phyloP scores from a whole-genome alignment of 2,888 invertebrate genomes.

The Aphodius granarius region DNA sequence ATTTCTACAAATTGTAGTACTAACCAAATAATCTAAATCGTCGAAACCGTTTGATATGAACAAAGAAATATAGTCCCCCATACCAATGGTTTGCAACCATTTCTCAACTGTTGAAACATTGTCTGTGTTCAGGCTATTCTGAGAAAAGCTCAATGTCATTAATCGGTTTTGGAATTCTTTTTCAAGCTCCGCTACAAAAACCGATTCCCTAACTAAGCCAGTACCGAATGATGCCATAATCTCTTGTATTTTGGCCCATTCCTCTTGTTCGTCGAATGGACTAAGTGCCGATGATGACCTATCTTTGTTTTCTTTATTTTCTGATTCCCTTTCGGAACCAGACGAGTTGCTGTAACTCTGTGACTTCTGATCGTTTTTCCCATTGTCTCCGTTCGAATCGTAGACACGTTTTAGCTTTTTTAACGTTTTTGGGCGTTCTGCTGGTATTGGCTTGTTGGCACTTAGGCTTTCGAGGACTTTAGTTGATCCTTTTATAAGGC shows the following conservation, averaged over 20 bases:
- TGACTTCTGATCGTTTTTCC: slow-evolving; percentile 43
- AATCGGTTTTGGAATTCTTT: slow-evolving; percentile 74
- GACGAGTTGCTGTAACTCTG: slow-evolving; percentile 47
- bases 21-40: slow-evolving; percentile 89
- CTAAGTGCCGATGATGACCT: slow-evolving; percentile 68
- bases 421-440: slow-evolving; percentile 75
- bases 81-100: slow-evolving; percentile 76
- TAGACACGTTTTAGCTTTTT: slow-evolving; percentile 75
- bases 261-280: slow-evolving; percentile 92
- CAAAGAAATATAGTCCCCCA: slow-evolving; percentile 82
- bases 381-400: slow-evolving; percentile 53
- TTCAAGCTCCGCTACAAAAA: slow-evolving; percentile 77
- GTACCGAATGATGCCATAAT: slow-evolving; percentile 94
- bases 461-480: slow-evolving; percentile 67
- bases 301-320: slow-evolving; percentile 58
- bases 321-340: slow-evolving; percentile 52
- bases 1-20: slow-evolving; percentile 14
- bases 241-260: slow-evolving; percentile 95
- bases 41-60: slow-evolving; percentile 89
- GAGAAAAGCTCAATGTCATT: slow-evolving; percentile 68
- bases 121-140: slow-evolving; percentile 54
- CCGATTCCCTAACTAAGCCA: slow-evolving; percentile 75
- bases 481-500: slow-evolving; percentile 81
- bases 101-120: slow-evolving; percentile 70
- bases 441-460: slow-evolving; percentile 61